A percentile compares a stretch with the other conserved stretches of the same genome.
These are phyloP conservation scores for Columba livia DNA, from an alignment of 2,113 vertebrate species.

Conservation along the genomic window DNA sequence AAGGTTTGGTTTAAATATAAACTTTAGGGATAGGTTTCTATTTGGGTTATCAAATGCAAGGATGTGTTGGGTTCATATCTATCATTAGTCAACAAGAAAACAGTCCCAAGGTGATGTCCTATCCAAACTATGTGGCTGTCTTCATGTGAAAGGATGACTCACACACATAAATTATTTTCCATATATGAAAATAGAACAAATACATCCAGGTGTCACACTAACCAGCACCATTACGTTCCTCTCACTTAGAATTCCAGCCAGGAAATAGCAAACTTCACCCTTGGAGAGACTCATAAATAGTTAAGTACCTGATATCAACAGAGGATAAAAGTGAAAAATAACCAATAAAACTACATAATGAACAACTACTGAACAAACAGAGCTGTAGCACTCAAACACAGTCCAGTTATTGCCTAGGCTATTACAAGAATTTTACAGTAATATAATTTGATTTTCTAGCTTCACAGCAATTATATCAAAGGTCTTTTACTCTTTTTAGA, in stretches of 20 bases:
- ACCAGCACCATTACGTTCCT: not conserved
- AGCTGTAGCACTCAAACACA: not conserved
- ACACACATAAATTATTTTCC: not conserved
- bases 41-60: not conserved
- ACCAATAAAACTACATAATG: conserved; percentile 73
- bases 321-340: conserved; percentile 59
- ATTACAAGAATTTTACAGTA: conserved; percentile 55
- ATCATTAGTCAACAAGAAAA: not conserved
- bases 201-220: not conserved
- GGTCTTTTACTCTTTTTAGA: not conserved
- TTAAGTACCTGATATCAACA: conserved; percentile 64
- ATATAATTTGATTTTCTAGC: conserved; percentile 59
- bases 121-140: not conserved
- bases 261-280: conserved; percentile 57
- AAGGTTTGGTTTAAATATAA: not conserved
- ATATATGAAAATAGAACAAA: not conserved
- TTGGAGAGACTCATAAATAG: conserved; percentile 66
- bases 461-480: conserved; percentile 47
- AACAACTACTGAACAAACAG: conserved; percentile 72
- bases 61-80: not conserved
- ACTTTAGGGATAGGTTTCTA: not conserved
- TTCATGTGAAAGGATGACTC: not conserved
- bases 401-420: conserved; percentile 54
- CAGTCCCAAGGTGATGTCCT: not conserved
- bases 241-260: conserved; percentile 52